These are phyloP conservation scores for Drosophila ananassae DNA, from an alignment of 1,140 invertebrate species.

Conservation along the genomic window DNA sequence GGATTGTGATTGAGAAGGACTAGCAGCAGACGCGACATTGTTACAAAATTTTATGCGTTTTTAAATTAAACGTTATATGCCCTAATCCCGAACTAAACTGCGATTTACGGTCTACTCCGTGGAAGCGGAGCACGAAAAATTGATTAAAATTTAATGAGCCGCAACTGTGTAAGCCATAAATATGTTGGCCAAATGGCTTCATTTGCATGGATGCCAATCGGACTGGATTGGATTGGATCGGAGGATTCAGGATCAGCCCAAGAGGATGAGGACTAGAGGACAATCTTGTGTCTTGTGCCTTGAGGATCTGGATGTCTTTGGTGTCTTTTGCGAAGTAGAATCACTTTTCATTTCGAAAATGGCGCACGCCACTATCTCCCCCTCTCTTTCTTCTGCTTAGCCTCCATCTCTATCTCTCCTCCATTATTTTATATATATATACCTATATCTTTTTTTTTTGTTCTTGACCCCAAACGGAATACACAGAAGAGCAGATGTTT, in stretches of 20 bases:
- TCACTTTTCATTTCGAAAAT: constrained; percentile 71
- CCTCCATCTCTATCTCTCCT: not conserved
- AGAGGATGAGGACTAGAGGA: not conserved
- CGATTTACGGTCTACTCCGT: constrained; percentile 65
- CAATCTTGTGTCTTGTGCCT: not conserved
- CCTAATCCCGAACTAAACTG: constrained; percentile 77
- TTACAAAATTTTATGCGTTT: constrained; percentile 82
- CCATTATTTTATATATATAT: not conserved
- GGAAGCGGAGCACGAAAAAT: constrained; percentile 62
- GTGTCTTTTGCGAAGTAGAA: constrained; percentile 17
- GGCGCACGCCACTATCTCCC: constrained; percentile 19
- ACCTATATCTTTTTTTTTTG: constrained; percentile 6
- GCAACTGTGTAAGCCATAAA: constrained; percentile 75
- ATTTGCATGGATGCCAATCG: constrained; percentile 63
- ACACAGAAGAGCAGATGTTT: constrained; percentile 77
- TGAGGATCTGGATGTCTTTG: too few relatives aligned
- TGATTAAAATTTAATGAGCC: constrained; percentile 79
- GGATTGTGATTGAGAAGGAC: constrained; percentile 16
- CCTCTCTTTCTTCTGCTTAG: not conserved
- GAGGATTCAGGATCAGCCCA: not conserved
- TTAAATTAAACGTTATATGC: constrained; percentile 83
- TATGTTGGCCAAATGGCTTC: constrained; percentile 69
- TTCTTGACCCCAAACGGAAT: constrained; percentile 61
- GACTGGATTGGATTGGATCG: constrained; percentile 19
- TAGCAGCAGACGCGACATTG: constrained; percentile 57